A percentile compares a stretch with the other conserved stretches of the same genome.
Evolutionary conservation across 2,113 vertebrate genomes (phyloP).

Genomic region (Epinephelus fuscoguttatus): DNA sequence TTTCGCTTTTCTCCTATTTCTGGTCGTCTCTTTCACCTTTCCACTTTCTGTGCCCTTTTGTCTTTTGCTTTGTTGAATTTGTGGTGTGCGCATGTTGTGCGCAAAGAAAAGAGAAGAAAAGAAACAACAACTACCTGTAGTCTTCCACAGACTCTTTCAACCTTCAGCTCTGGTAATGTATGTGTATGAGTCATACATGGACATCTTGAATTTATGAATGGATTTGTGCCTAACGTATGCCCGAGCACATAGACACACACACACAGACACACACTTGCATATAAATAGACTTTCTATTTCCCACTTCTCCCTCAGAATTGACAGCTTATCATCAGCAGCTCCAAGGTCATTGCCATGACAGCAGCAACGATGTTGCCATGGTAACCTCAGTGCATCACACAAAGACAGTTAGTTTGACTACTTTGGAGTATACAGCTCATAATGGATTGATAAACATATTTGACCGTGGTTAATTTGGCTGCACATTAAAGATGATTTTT

Average conservation of each 20-base stretch:
- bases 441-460: background rate
- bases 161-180: background rate
- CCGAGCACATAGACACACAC: background rate
- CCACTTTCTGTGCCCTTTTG: background rate
- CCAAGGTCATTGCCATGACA: conserved; percentile 65
- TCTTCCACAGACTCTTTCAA: background rate
- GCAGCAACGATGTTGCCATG: conserved; percentile 39
- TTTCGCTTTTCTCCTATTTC: conserved; percentile 6
- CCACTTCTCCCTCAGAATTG: conserved; percentile 27
- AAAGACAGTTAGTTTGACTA: background rate
- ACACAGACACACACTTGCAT: background rate
- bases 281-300: conserved; percentile 33
- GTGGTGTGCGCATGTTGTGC: background rate
- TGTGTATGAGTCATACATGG: conserved; percentile 7
- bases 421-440: background rate
- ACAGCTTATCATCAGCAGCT: conserved; percentile 33
- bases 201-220: conserved; percentile 37
- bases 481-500: background rate
- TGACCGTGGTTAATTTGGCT: background rate
- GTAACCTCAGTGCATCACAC: conserved; percentile 23
- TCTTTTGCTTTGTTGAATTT: background rate
- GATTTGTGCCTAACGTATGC: conserved; percentile 14
- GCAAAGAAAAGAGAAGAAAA: no score
- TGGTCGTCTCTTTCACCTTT: conserved; percentile 17
- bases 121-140: no score